Base-by-base conservation (phyloP, 2,888 invertebrate species). In the Nomada flava region DNA sequence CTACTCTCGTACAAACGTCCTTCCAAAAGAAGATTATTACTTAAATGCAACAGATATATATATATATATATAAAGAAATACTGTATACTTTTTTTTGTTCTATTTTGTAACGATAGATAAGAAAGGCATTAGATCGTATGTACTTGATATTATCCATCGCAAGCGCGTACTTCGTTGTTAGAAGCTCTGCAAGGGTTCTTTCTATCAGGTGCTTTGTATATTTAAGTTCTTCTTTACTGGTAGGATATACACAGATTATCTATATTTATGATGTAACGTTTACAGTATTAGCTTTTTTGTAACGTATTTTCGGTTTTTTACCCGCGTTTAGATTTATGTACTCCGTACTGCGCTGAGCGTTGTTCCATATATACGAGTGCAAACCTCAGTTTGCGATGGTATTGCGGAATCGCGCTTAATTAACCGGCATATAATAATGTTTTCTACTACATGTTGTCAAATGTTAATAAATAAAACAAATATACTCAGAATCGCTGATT, bases 241-340 rank as follows among this genome's bases (percentile, higher is more conserved):
- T 67, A 67, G 42, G 47, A 29, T 50, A 74, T 23, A 64, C 29
- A 7, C 62, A 82, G 70, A 62, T 62, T 60, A 75, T 73, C 52
- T 52, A 76, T 85, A 86, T 86, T 83, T 87, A 83, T 86, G 65
- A 65, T 47, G 64, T 78, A 74, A 73, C 47, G 64, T 84, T 75
- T 74, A 69, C 83, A 87, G 87, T 86, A 87, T 87, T 87, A 86
- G 65, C 15, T 36, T 18, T 79, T 83, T 79, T 79, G 20, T 59
- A 72, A 68, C 26, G 57, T 72, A 57, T 68, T 67, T 71, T 55
- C 47, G 55, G 60, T 29, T 65, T 36, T 81, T 75, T 79, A 78
- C 65, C 68, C 29, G 2, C 64, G 68, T 60, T 55, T 69, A 75
- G 65, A 70, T 64, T 50, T 68, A 79, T 68, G 59, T 79, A 36